Conservation (phyloP, 2,888 invertebrate genomes). For the Hydriomena furcata region DNA sequence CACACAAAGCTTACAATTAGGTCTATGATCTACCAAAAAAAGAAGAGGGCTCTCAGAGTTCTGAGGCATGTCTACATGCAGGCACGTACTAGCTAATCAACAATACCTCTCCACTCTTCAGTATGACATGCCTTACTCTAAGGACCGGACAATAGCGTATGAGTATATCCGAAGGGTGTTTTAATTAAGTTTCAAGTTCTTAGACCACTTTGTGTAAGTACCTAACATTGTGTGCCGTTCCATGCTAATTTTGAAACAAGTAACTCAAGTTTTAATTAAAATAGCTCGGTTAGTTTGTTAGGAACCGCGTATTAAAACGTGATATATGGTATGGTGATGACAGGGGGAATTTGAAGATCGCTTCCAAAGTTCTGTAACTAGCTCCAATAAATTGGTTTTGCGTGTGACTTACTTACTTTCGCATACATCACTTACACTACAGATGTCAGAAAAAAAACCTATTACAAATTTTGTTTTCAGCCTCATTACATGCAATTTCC, state of each 20-base stretch:
- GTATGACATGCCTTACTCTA: slow-evolving; percentile 4
- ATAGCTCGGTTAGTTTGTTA: slow-evolving; percentile 45
- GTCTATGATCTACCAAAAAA: background rate
- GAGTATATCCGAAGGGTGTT: slow-evolving; percentile 41
- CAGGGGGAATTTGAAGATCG: slow-evolving; percentile 24
- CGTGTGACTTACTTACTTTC: too few species aligned
- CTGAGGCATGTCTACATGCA: too few species aligned
- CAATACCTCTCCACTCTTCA: background rate
- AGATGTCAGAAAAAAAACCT: too few species aligned
- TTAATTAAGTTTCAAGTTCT: slow-evolving; percentile 58
- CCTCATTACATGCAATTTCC: too few species aligned
- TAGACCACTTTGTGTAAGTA: slow-evolving; percentile 44
- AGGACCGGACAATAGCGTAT: slow-evolving; percentile 36
- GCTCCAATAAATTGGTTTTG: background rate
- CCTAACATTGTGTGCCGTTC: slow-evolving; percentile 40
- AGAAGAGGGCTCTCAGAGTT: background rate
- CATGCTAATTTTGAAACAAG: slow-evolving; percentile 51
- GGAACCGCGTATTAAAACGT: slow-evolving; percentile 35
- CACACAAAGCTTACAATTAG: background rate
- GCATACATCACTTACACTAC: too few species aligned
- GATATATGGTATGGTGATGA: slow-evolving; percentile 34
- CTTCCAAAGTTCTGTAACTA: slow-evolving; percentile 12
- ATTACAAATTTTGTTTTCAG: too few species aligned
- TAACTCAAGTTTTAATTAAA: slow-evolving; percentile 61
- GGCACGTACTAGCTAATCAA: too few species aligned